Conservation (phyloP, 1,140 invertebrate species). For the Brachionus manjavacas region DNA sequence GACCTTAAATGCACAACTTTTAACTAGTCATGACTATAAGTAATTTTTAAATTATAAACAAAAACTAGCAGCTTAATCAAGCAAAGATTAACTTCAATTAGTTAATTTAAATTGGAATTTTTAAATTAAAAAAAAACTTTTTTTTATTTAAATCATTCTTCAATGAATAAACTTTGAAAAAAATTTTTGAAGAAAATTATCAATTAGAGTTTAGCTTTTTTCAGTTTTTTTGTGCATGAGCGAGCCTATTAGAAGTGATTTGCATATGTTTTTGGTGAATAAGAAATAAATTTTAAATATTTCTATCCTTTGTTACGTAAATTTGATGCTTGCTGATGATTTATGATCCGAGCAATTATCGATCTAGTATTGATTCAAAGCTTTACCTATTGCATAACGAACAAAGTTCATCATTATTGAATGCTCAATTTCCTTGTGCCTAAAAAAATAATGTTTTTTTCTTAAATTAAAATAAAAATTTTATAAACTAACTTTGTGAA, state of each 20-base stretch:
- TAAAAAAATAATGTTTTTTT: too few species aligned
- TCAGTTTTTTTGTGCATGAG: neutral
- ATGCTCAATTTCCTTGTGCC: neutral
- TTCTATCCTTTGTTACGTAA: neutral
- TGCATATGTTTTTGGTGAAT: neutral
- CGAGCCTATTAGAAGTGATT: neutral
- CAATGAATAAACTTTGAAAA: neutral
- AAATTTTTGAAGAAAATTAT: neutral
- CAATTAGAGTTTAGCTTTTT: neutral
- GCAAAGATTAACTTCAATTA: neutral
- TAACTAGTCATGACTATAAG: neutral
- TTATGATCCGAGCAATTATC: slow-evolving; percentile 9
- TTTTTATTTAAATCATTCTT: too few species aligned
- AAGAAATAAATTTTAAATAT: neutral
- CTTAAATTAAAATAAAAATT: too few species aligned
- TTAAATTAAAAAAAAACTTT: neutral
- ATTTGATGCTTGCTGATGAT: neutral
- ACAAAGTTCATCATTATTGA: neutral
- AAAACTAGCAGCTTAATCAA: neutral
- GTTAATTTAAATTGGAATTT: neutral
- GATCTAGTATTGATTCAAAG: neutral
- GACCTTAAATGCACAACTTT: neutral
- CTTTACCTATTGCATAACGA: neutral
- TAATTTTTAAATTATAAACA: neutral
- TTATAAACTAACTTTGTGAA: too few species aligned